Conservation (phyloP, 2,888 invertebrate genomes). For the Brachypterus glaber region DNA sequence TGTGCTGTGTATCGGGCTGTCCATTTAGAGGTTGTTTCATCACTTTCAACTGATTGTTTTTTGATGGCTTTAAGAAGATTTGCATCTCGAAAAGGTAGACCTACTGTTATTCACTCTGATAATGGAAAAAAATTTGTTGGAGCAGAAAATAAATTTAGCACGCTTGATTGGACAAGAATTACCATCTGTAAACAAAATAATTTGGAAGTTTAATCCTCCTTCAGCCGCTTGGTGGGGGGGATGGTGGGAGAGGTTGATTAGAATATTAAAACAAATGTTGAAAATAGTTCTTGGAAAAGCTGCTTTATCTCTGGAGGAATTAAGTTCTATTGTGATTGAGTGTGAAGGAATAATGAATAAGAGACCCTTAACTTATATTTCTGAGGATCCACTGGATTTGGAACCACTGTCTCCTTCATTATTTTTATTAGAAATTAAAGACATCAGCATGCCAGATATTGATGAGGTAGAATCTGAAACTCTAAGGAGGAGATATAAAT, state of each 20-base stretch:
- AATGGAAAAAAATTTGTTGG: slow-evolving; percentile 34
- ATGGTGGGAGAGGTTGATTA: too few species aligned
- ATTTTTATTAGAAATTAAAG: too few species aligned
- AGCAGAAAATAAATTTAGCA: slow-evolving; percentile 13
- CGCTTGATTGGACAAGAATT: slow-evolving; percentile 11
- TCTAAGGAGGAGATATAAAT: too few species aligned
- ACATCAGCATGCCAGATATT: too few species aligned
- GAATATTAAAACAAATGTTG: slow-evolving; percentile 10
- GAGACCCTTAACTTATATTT: too few species aligned
- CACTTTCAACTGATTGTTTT: slow-evolving; percentile 28
- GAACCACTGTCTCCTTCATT: too few species aligned
- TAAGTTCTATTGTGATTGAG: slow-evolving; percentile 11
- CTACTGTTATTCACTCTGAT: slow-evolving; percentile 27
- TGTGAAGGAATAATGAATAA: slow-evolving; percentile 15
- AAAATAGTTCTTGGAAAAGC: slow-evolving; percentile 8
- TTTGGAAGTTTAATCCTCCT: slow-evolving; percentile 11
- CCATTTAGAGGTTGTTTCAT: slow-evolving; percentile 34
- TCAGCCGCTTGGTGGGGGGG: too few species aligned
- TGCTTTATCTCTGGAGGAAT: too few species aligned
- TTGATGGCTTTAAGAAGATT: slow-evolving; percentile 28
- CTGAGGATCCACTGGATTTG: too few species aligned
- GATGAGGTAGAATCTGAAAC: too few species aligned
- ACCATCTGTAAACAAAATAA: slow-evolving; percentile 6
- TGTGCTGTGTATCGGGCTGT: slow-evolving; percentile 34
- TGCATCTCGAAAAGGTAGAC: slow-evolving; percentile 26